These are phyloP conservation scores for Megaustenia siamemsis DNA, from an alignment of 2,888 invertebrate genomes.

Conservation along the genomic window DNA sequence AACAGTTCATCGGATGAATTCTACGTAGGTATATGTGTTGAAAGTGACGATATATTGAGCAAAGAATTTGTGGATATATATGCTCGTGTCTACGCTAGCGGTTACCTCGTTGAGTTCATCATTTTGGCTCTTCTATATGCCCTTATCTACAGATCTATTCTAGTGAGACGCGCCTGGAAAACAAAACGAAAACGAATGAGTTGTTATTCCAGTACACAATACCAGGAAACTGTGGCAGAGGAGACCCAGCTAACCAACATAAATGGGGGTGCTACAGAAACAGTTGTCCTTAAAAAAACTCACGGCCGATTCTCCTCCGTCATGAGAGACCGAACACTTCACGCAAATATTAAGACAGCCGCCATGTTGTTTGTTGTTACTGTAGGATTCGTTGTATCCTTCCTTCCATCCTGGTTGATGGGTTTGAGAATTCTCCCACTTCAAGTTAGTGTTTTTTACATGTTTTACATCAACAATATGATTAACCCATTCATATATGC, in stretches of 20 bases:
- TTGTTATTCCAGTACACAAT: conserved; percentile 63
- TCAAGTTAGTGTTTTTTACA: conserved; percentile 75
- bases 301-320: conserved; percentile 54
- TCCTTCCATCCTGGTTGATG: conserved; percentile 78
- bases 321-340: conserved; percentile 67
- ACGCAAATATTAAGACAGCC: conserved; percentile 78
- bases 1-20: not conserved
- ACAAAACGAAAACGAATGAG: conserved; percentile 64
- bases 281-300: conserved; percentile 22
- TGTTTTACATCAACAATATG: conserved; percentile 79
- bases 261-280: conserved; percentile 42
- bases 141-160: conserved; percentile 68
- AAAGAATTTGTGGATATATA: conserved; percentile 52
- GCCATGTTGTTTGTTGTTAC: conserved; percentile 80
- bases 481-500: conserved; percentile 79
- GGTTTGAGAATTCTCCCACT: conserved; percentile 69
- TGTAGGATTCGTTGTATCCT: conserved; percentile 78
- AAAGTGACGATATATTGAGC: not conserved
- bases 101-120: conserved; percentile 72
- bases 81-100: conserved; percentile 69
- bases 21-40: conserved; percentile 7
- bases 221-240: conserved; percentile 53
- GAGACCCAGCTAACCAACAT: conserved; percentile 60
- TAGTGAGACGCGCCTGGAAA: conserved; percentile 64
- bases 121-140: conserved; percentile 74